Evolutionary conservation across 2,113 vertebrate genomes (phyloP).

Genomic region (Tragulus kanchil): DNA sequence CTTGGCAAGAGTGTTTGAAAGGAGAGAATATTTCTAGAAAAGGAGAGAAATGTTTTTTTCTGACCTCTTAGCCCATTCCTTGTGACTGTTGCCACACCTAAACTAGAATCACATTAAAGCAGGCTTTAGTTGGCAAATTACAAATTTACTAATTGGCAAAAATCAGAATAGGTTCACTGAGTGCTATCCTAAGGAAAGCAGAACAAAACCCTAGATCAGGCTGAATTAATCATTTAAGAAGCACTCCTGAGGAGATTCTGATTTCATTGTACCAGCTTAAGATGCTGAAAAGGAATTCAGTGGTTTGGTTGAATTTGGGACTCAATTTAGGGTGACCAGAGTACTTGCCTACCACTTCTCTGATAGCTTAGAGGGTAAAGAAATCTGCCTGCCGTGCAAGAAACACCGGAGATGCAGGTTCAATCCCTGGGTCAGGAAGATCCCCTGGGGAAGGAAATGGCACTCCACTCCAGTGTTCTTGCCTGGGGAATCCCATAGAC

Average conservation of each 20-base stretch:
- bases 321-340: neutral
- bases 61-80: slow-evolving; percentile 7
- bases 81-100: neutral
- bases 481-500: too few relatives aligned
- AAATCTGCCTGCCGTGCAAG: too few relatives aligned
- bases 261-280: slow-evolving; percentile 45
- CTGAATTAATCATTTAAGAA: slow-evolving; percentile 39
- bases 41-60: neutral
- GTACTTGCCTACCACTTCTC: neutral
- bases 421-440: too few relatives aligned
- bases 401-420: too few relatives aligned
- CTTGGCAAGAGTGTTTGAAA: slow-evolving; percentile 28
- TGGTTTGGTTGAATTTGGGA: neutral
- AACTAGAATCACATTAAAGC: neutral
- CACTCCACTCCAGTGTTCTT: too few relatives aligned
- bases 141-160: slow-evolving; percentile 5
- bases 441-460: too few relatives aligned
- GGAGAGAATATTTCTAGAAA: neutral
- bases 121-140: slow-evolving; percentile 10
- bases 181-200: neutral
- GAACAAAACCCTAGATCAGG: neutral
- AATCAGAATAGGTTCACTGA: neutral
- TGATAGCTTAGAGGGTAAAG: too few relatives aligned
- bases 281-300: neutral
- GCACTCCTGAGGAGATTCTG: neutral